A percentile compares a stretch with the other conserved stretches of the same genome.
phyloP scores from a whole-genome alignment of 2,797 vertebrate species.

The Trematomus bernacchii region DNA sequence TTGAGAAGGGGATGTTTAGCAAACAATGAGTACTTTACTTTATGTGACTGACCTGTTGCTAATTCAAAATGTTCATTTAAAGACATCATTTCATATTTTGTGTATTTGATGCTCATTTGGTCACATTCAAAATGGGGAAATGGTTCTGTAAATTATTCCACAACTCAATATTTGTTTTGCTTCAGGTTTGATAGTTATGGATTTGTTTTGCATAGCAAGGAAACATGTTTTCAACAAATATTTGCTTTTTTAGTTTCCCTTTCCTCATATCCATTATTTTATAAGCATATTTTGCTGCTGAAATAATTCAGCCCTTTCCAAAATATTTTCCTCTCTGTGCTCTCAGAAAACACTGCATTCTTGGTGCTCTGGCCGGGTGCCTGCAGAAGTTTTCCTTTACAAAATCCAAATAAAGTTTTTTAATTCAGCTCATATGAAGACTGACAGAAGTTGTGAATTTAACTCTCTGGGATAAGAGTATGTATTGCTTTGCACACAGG shows the following conservation, averaged over 20 bases:
- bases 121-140: not conserved
- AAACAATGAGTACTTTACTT: not conserved
- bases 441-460: not conserved
- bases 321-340: not conserved
- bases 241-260: not conserved
- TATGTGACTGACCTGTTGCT: not conserved
- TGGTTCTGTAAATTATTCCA: conserved; percentile 2
- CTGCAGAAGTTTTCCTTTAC: not conserved
- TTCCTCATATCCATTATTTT: not conserved
- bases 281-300: not conserved
- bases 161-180: not conserved
- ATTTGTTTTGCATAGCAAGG: not conserved
- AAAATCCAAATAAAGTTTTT: not conserved
- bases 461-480: not conserved
- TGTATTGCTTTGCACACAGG: not conserved
- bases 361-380: fast-evolving
- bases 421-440: not conserved
- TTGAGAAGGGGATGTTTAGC: not conserved
- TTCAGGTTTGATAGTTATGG: not conserved
- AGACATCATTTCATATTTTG: not conserved
- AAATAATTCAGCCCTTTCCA: not conserved
- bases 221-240: not conserved
- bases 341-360: not conserved
- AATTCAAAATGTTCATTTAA: not conserved
- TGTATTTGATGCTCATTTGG: not conserved